phyloP scores from a whole-genome alignment of 2,888 invertebrate genomes.

The Drosophila melanosoma region DNA sequence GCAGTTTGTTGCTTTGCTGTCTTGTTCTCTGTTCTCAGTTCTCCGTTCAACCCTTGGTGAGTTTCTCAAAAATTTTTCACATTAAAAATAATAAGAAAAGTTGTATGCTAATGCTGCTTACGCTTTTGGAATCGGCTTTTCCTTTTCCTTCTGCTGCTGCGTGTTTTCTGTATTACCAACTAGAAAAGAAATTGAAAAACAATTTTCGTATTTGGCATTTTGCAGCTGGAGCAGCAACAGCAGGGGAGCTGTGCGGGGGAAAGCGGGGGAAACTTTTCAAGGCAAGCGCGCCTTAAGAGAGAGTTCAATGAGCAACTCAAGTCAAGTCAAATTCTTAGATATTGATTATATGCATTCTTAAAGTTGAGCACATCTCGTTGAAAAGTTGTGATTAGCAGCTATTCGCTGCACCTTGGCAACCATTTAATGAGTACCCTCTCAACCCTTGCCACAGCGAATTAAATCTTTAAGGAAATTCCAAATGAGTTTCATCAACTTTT shows the following conservation, averaged over 20 bases:
- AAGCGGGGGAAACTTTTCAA: slow-evolving; percentile 27
- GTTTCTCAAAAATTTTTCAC: slow-evolving; percentile 71
- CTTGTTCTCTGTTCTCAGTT: neutral
- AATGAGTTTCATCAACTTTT: slow-evolving; percentile 75
- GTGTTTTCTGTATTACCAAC: slow-evolving; percentile 60
- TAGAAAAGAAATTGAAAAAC: slow-evolving; percentile 76
- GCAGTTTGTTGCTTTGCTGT: slow-evolving; percentile 63
- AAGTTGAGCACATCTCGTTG: slow-evolving; percentile 34
- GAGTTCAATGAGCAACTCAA: slow-evolving; percentile 57
- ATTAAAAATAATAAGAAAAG: slow-evolving; percentile 80
- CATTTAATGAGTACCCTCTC: slow-evolving; percentile 1
- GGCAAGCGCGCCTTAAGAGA: slow-evolving; percentile 33
- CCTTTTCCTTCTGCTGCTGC: slow-evolving; percentile 26
- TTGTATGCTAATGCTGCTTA: slow-evolving; percentile 74
- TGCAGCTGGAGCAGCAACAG: slow-evolving; percentile 30
- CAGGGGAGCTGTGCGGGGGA: neutral
- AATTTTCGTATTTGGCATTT: slow-evolving; percentile 71
- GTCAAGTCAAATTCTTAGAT: slow-evolving; percentile 66
- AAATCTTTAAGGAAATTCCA: slow-evolving; percentile 67
- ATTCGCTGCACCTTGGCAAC: slow-evolving; percentile 37
- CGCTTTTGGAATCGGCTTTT: neutral
- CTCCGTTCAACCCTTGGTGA: slow-evolving; percentile 46
- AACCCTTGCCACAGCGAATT: slow-evolving; percentile 31
- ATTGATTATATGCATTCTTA: slow-evolving; percentile 54
- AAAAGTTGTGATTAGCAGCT: slow-evolving; percentile 58